Conservation (phyloP, 37 sponge, comb jelly and placozoan species). For the Haliclona indistincta region DNA sequence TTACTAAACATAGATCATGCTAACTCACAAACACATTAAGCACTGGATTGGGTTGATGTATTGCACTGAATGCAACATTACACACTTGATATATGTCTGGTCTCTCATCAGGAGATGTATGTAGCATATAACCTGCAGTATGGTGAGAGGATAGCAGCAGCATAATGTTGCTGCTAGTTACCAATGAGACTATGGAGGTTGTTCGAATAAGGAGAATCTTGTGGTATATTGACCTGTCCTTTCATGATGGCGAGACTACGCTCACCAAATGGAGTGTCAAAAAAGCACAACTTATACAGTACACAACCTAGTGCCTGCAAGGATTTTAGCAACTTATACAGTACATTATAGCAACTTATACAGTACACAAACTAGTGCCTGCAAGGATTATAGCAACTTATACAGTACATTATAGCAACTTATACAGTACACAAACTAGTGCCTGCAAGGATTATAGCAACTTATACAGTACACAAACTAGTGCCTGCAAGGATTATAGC, state of each 20-base stretch:
- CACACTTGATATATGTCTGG: constrained; percentile 77
- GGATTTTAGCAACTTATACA: no score
- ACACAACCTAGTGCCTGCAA: constrained; percentile 88
- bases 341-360: no score
- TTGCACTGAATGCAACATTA: constrained; percentile 27
- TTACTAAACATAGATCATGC: no score
- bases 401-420: no score
- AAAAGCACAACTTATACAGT: constrained; percentile 96
- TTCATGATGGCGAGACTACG: constrained; percentile 83
- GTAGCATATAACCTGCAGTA: constrained; percentile 65
- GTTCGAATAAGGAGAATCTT: constrained; percentile 64
- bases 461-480: no score
- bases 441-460: no score
- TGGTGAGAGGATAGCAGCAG: background rate
- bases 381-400: no score
- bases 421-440: no score
- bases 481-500: no score
- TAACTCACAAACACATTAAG: constrained; percentile 73
- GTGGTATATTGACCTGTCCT: constrained; percentile 77
- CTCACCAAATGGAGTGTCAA: constrained; percentile 94
- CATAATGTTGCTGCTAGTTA: constrained; percentile 24
- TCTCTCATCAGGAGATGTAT: constrained; percentile 45
- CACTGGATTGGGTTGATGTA: constrained; percentile 30
- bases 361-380: no score
- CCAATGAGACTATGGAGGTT: constrained; percentile 73